Conservation (phyloP, 2,113 vertebrate genomes). For the Galeopterus variegatus region DNA sequence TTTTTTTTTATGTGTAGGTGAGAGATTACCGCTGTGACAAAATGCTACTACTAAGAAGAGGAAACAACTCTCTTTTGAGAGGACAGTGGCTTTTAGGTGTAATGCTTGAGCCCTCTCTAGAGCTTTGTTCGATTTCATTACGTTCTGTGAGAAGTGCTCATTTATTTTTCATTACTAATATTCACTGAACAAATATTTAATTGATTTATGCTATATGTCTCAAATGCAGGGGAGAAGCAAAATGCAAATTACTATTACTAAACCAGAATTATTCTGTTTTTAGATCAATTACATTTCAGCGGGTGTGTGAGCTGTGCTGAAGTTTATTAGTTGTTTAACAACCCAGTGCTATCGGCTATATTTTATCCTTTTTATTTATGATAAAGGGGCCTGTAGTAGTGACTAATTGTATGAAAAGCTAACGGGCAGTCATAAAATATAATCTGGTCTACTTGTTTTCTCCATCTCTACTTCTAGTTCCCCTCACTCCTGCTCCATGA, state of each 20-base stretch:
- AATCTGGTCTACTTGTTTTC: not conserved
- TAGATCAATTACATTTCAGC: not conserved
- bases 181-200: not conserved
- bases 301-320: not conserved
- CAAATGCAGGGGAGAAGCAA: not conserved
- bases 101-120: not conserved
- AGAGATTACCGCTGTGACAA: not conserved
- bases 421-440: not conserved
- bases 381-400: not conserved
- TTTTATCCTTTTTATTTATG: conserved; percentile 33
- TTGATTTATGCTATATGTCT: not conserved
- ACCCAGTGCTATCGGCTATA: not conserved
- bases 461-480: not conserved
- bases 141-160: conserved; percentile 12
- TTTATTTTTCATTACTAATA: conserved; percentile 27
- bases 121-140: not conserved
- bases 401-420: conserved; percentile 13
- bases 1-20: not conserved
- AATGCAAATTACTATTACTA: conserved; percentile 13
- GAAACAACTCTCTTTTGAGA: not conserved
- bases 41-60: not conserved
- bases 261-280: not conserved
- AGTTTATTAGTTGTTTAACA: not conserved
- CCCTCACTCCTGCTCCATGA: rapidly evolving
- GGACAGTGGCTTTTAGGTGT: not conserved